Base-by-base conservation (phyloP, 2,113 vertebrate genomes). In the Pelodiscus sinensis region DNA sequence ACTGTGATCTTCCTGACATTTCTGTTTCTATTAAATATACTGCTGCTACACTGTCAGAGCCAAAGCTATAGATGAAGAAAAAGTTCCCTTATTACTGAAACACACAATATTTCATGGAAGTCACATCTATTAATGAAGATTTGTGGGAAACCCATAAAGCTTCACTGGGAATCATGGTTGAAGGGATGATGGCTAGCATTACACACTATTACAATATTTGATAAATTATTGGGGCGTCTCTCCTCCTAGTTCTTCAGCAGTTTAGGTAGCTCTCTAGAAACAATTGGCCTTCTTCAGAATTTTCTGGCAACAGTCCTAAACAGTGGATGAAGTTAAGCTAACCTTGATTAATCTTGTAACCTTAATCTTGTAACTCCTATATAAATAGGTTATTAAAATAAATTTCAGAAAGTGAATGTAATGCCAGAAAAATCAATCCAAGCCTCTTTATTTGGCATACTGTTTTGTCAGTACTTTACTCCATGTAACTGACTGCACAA, bases 301-400 rank as follows among this genome's bases (percentile, higher is more conserved):
- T 62, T 8, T 78, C 65, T 84, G 78, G 80, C 89, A 92, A 18
- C 31, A 62, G 50, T 44, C 81, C 68, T n/a, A 93, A 90, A 38
- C 71, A 84, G 50, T 56, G 60, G 77, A 81, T 68, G 85, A 81
- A 92, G 88, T 54, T 3, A 81, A 87, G 93, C 85, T 87, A 96
- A 85, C 79, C 75, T 95, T 86, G 86, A 90, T 97, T 91, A 92
- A 92, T 92, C 90, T 92, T 78, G 27, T 81, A 62, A 87, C 87
- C 56, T 95, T 88, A 87, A 80, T 79, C 35, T 95, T 82, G 81
- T 90, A 93, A 79, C 73, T 95, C 60, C 77, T 93, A 79, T 16
- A 79, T 77, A 96, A 94, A 83, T 9, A 82, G 79, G 87, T 84
- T 79, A 94, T 95, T 86, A 92, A 85, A 95, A 95, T 92, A 94